Base-by-base conservation (phyloP, 1,140 invertebrate genomes). In the Megalonaias nervosa region DNA sequence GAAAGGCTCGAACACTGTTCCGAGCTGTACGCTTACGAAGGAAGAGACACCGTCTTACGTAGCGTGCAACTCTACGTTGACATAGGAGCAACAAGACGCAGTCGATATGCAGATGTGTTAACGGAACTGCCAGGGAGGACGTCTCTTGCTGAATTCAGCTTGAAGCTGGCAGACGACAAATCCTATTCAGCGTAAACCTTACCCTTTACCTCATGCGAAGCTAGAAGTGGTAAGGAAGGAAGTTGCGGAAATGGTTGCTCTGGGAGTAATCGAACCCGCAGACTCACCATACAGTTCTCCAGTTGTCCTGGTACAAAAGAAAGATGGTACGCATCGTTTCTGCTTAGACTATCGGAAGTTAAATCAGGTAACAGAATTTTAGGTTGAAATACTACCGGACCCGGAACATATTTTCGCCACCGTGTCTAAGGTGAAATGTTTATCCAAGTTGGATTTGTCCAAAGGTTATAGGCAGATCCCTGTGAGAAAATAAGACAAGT, bases 391-490 rank as follows among this genome's bases (percentile, higher is more conserved):
- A 13, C 67, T 87, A n/a, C 86, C 84, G 4, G 75, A 74, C 17
- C 71, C 86, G 56, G 82, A 86, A 56, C 84, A 87, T 57, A 73
- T 72, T 2, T 26, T 88, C 19, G 80, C 79, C 38, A 72, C 75
- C 17, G 26, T 85, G 19, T n/a, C 64, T 58, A 80, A 79, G n/a
- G 56, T 74, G 0, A 69, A 72, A 31, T 81, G 57, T 58, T 87
- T 86, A 60, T 77, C 61, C 21, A 71, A 58, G 14, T 57, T 86
- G 12, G 84, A 86, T 68, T 64, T 86, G 14, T 62, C 16, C 17
- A 74, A 15, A 16, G 88, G 88, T 15, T 90, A 77, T 75, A 88
- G 88, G 89, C 92, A 92, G 71, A 77, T 92, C 6, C 70, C 67
- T 55, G 71, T 93, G 19, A 69, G 87, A 13, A 17, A 73, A 19